phyloP scores from a whole-genome alignment of 2,797 vertebrate species.

The Parambassis ranga region DNA sequence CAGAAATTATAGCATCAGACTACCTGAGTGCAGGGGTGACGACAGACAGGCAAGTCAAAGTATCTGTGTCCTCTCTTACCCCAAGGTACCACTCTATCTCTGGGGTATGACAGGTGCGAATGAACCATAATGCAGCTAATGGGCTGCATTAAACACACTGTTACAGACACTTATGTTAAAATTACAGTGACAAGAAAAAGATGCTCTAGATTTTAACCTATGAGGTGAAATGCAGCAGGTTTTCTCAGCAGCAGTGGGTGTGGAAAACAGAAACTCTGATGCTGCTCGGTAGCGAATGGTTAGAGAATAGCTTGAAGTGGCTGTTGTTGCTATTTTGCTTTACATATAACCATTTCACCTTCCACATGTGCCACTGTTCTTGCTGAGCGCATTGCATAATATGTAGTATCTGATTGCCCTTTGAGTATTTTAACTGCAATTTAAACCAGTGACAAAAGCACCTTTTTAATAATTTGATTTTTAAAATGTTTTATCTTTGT shows the following conservation, averaged over 20 bases:
- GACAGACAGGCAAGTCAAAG: no score
- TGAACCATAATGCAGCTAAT: constrained; percentile 40
- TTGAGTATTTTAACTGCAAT: no score
- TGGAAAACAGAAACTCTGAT: background rate
- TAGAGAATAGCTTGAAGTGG: background rate
- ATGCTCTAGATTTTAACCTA: background rate
- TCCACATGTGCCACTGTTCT: no score
- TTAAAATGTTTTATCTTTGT: no score
- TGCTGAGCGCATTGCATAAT: no score
- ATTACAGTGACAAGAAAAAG: constrained; percentile 8
- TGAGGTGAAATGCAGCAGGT: background rate
- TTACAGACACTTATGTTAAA: constrained; percentile 20
- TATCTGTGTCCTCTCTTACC: background rate
- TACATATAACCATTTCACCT: background rate
- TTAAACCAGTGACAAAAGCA: no score
- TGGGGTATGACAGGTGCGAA: constrained; percentile 26
- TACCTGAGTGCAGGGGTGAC: no score
- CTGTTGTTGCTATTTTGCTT: background rate
- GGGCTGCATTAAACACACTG: constrained; percentile 30
- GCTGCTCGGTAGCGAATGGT: background rate
- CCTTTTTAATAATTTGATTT: no score
- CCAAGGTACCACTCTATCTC: constrained; percentile 11
- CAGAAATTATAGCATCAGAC: no score
- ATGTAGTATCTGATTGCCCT: no score
- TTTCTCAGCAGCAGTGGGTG: constrained; percentile 1